Evolutionary conservation across 2,113 vertebrate species (phyloP).

Genomic region (Cricetomys ansorgei): DNA sequence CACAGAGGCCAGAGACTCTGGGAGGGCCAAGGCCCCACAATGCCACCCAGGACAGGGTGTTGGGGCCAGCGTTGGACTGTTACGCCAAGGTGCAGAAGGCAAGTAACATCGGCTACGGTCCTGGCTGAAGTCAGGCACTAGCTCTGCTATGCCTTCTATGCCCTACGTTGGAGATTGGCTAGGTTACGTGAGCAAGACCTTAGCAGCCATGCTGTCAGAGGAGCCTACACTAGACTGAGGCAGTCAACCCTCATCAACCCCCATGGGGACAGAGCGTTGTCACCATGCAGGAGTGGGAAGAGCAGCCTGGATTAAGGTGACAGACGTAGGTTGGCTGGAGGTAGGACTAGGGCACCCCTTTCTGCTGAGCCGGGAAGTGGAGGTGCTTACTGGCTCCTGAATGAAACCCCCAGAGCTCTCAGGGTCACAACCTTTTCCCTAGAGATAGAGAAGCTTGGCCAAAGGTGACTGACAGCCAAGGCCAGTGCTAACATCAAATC

Average conservation of each 20-base stretch:
- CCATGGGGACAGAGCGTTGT: not conserved
- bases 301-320: not conserved
- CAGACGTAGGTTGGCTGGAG: not conserved
- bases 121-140: not conserved
- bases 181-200: not conserved
- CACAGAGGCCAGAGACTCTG: not conserved
- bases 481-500: not conserved
- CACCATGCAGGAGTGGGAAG: no score
- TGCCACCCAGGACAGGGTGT: no score
- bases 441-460: not conserved
- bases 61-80: not conserved
- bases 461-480: not conserved
- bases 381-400: not conserved
- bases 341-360: not conserved
- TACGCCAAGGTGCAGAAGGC: not conserved
- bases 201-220: not conserved
- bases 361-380: not conserved
- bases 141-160: not conserved
- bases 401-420: no score
- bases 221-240: not conserved
- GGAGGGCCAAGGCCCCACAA: no score
- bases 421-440: not conserved
- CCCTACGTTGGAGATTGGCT: not conserved
- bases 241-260: no score
- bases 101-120: not conserved